phyloP scores from a whole-genome alignment of 2,113 vertebrate genomes.

The Orientallactaga bullata region DNA sequence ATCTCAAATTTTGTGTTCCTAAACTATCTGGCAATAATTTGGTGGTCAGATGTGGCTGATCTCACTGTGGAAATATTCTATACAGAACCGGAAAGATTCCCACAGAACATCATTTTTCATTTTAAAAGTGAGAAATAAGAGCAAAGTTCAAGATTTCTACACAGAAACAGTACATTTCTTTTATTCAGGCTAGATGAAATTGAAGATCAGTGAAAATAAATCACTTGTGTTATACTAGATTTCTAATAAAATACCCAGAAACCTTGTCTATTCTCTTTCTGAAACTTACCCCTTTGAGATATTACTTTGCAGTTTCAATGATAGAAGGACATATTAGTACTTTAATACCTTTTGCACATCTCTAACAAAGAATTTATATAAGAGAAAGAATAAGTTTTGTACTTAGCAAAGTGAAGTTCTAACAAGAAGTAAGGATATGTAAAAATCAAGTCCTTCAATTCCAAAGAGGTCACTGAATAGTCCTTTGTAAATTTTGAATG shows the following conservation, averaged over 20 bases:
- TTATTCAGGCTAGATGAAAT: conserved; percentile 27
- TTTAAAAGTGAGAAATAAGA: conserved; percentile 31
- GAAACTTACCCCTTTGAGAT: background rate
- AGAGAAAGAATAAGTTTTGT: background rate
- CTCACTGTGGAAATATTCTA: background rate
- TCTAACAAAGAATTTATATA: background rate
- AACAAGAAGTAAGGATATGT: background rate
- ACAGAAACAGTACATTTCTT: background rate
- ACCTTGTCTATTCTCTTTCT: background rate
- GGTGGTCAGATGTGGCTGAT: conserved; percentile 39
- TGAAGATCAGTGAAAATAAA: background rate
- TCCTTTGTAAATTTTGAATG: conserved; percentile 36
- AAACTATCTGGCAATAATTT: conserved; percentile 50
- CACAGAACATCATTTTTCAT: background rate
- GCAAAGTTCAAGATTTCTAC: background rate
- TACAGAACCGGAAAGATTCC: conserved; percentile 9
- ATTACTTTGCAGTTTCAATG: conserved; percentile 7
- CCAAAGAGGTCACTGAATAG: background rate
- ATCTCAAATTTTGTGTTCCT: background rate
- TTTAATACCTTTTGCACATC: background rate
- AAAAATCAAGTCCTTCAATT: conserved; percentile 21
- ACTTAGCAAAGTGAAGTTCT: background rate
- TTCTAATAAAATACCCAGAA: background rate
- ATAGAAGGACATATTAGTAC: background rate
- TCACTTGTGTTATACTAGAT: background rate